Evolutionary conservation across 2,888 invertebrate species (phyloP), one percentile per base, ranked within the genome.

Genomic region (Xestia c-nigrum): DNA sequence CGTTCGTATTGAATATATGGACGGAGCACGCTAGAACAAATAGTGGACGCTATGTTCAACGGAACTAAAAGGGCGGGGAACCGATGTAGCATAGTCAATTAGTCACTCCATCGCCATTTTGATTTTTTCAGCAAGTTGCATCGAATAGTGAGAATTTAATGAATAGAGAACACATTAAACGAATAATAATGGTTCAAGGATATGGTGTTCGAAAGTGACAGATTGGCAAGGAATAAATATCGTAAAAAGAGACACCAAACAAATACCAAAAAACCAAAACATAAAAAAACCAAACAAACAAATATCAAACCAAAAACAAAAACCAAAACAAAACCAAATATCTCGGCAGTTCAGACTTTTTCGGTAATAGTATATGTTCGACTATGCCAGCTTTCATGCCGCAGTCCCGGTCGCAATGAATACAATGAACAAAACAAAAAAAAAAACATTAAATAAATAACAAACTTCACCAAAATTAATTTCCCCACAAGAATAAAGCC

Each of bases 1-100:
- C 72, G 46, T 74, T 71, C 72, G 47, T 24, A 74, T 74, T 55
- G 59, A 59, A 84, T 67, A 84, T 67, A 40, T 66, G 75, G 63
- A 74, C 31, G n/a, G 5, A 75, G 31, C 52, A 80, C 43, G 52
- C 57, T 69, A 75, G n/a, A 72, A 40, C 31, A 75, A 84, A 74
- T n/a, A 80, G n/a, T 69, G 64, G n/a, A 47, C 43, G 57, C 46
- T 59, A n/a, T 67, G 47, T 40, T 46, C 47, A 59, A 38, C 38
- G n/a, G n/a, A 70, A 52, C 31, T n/a, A 43, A 64, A 63, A 64
- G 7, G n/a, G 16, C 43, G 24, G n/a, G 19, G 43, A n/a, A 64
- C 14, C 64, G 43, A 64, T 64, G n/a, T 14, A 43, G 64, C 21
- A 43, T 64, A n/a, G 64, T 64, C 43, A 43, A 64, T 43, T 64